These are phyloP conservation scores for Elgaria multicarinata DNA, from an alignment of 2,113 vertebrate species.

Conservation along the genomic window DNA sequence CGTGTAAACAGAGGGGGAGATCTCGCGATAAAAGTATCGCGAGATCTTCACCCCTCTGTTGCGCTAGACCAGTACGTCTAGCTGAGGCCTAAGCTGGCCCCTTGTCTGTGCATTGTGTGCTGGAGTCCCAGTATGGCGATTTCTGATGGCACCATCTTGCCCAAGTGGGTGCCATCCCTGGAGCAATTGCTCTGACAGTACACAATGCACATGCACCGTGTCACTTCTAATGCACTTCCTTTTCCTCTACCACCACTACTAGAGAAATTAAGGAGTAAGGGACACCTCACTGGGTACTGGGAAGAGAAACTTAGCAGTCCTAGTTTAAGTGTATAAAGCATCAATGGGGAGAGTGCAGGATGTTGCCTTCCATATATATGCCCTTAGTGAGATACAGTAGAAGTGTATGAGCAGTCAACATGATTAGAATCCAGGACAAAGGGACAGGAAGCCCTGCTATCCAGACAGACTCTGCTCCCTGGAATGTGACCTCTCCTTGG, in stretches of 20 bases:
- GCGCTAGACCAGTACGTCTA: no score
- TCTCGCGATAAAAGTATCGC: no score
- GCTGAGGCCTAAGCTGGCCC: no score
- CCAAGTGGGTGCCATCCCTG: background rate
- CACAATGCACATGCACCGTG: no score
- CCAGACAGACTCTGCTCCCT: background rate
- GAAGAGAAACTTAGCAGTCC: background rate
- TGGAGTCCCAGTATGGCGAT: background rate
- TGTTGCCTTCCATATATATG: background rate
- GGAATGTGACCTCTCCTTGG: no score
- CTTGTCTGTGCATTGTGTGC: background rate
- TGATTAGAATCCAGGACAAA: background rate
- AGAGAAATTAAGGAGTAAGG: background rate
- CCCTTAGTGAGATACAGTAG: background rate
- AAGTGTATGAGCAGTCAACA: background rate
- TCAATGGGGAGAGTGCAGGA: background rate
- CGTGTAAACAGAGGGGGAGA: no score
- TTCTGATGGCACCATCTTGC: background rate
- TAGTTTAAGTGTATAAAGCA: background rate
- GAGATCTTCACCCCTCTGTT: no score
- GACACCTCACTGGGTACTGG: background rate
- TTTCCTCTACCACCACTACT: background rate
- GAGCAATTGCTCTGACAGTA: background rate
- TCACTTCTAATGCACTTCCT: background rate
- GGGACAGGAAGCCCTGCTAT: background rate